Percentiles rank a stretch among this genome's conserved stretches.
These are phyloP conservation scores for Catotricha subobsoleta DNA, from an alignment of 2,888 invertebrate species.

Conservation along the genomic window DNA sequence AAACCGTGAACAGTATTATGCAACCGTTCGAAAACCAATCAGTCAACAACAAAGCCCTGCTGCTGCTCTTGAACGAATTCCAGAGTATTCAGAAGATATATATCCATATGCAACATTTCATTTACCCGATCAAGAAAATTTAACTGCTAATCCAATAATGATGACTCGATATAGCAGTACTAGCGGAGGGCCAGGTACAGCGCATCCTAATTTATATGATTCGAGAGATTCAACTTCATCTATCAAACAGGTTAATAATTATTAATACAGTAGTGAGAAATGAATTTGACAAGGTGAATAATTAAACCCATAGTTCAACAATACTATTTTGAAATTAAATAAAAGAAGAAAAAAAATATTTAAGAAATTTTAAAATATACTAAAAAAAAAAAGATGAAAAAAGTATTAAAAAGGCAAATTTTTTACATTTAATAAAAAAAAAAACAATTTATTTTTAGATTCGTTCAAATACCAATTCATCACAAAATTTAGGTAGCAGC, in stretches of 20 bases:
- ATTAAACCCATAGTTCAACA: neutral
- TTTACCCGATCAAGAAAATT: constrained; percentile 36
- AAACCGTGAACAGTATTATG: constrained; percentile 36
- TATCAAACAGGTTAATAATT: constrained; percentile 4
- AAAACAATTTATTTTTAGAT: too few relatives aligned
- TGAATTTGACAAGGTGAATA: neutral
- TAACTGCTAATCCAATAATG: constrained; percentile 30
- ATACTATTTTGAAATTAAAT: too few relatives aligned
- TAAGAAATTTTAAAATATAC: too few relatives aligned
- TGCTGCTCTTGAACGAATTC: constrained; percentile 34
- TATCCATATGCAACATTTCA: constrained; percentile 43
- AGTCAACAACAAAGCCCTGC: constrained; percentile 26
- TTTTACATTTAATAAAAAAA: too few relatives aligned
- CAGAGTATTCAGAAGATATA: constrained; percentile 41
- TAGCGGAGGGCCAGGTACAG: constrained; percentile 15
- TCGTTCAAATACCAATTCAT: constrained; percentile 2
- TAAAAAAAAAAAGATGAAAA: too few relatives aligned
- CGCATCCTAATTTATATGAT: constrained; percentile 21
- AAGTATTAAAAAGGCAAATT: too few relatives aligned
- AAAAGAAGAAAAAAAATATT: too few relatives aligned
- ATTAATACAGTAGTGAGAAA: neutral
- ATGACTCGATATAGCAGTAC: constrained; percentile 17
- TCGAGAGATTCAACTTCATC: constrained; percentile 8
- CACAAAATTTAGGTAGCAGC: constrained; percentile 2
- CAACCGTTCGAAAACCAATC: constrained; percentile 32